A percentile compares a stretch with the other conserved stretches of the same genome.
Evolutionary conservation across 2,797 vertebrate genomes (phyloP).

Genomic region (Setipinna tenuifilis): DNA sequence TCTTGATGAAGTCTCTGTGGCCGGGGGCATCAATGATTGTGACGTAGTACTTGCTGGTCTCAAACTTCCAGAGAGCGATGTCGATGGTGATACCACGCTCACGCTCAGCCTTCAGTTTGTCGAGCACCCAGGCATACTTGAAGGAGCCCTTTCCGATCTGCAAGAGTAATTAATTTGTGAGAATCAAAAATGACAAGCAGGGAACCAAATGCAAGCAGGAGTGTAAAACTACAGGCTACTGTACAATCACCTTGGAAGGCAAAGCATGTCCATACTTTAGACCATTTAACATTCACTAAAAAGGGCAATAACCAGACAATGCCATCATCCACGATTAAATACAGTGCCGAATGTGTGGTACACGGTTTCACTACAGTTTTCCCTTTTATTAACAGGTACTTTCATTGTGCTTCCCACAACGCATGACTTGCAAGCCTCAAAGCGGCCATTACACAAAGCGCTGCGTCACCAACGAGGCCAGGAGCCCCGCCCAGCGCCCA

Average conservation of each 20-base stretch:
- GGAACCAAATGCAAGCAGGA: too few species aligned
- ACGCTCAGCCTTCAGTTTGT: slow-evolving; percentile 68
- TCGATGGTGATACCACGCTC: slow-evolving; percentile 69
- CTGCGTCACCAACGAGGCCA: slow-evolving; percentile 49
- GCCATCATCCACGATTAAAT: too few species aligned
- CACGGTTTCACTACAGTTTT: too few species aligned
- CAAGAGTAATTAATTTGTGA: background rate
- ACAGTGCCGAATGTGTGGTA: too few species aligned
- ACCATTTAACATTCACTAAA: too few species aligned
- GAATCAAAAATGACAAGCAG: background rate
- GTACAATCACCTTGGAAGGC: too few species aligned
- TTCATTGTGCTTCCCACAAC: background rate
- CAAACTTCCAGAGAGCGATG: slow-evolving; percentile 72
- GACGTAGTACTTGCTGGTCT: slow-evolving; percentile 65
- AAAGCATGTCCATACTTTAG: too few species aligned
- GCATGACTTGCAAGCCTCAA: background rate
- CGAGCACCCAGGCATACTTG: slow-evolving; percentile 69
- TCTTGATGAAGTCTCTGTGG: slow-evolving; percentile 73
- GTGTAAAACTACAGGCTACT: too few species aligned
- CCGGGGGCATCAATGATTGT: slow-evolving; percentile 69
- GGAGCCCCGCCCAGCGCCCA: slow-evolving; percentile 64
- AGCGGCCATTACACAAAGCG: slow-evolving; percentile 48
- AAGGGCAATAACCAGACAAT: too few species aligned
- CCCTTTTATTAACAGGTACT: too few species aligned
- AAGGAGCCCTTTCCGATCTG: slow-evolving; percentile 74